A percentile compares a stretch with the other conserved stretches of the same genome.
Evolutionary conservation across 2,888 invertebrate species (phyloP).

Genomic region (Parascotia fuliginaria): DNA sequence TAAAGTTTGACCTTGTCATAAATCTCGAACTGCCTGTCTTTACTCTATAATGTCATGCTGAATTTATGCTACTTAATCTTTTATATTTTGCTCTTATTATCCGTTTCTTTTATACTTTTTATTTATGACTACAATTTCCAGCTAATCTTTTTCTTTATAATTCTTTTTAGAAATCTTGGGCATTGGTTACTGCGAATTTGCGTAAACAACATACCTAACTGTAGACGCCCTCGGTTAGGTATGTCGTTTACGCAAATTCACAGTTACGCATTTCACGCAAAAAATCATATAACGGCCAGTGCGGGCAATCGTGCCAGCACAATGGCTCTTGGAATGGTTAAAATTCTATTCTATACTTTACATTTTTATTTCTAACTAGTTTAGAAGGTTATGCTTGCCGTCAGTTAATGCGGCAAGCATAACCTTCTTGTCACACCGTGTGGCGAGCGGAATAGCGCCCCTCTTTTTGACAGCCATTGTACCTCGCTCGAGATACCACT

Average conservation of each 20-base stretch:
- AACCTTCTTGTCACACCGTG: conserved; percentile 20
- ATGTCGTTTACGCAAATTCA: too few relatives aligned
- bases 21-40: conserved; percentile 15
- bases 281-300: too few relatives aligned
- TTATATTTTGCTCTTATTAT: conserved; percentile 1
- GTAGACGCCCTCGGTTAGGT: too few relatives aligned
- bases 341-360: too few relatives aligned
- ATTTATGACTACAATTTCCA: neutral
- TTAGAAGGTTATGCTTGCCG: too few relatives aligned
- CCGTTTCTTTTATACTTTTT: neutral
- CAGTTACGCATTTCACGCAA: too few relatives aligned
- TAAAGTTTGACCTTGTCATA: conserved; percentile 10
- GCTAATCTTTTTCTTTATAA: neutral
- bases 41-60: conserved; percentile 10
- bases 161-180: too few relatives aligned
- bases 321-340: too few relatives aligned
- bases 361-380: too few relatives aligned
- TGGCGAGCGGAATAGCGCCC: conserved; percentile 6
- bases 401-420: conserved; percentile 22
- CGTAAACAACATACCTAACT: too few relatives aligned
- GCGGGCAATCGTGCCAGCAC: too few relatives aligned
- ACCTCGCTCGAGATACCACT: conserved; percentile 2
- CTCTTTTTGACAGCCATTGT: conserved; percentile 21
- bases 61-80: conserved; percentile 14
- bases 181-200: neutral